phyloP scores from a whole-genome alignment of 2,888 invertebrate genomes.

The Brachyopa scutellaris region DNA sequence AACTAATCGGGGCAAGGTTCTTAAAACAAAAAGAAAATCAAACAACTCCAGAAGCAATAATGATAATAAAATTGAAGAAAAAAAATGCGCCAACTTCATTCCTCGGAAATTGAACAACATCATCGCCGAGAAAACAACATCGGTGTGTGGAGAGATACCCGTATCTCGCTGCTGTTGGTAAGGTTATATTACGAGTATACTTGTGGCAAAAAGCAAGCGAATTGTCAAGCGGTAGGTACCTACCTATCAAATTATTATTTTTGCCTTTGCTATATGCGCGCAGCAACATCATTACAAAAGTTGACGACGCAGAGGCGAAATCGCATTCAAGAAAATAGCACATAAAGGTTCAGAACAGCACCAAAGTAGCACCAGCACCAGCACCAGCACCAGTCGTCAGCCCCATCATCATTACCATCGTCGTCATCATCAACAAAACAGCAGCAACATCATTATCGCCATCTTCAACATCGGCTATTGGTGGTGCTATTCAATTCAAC shows the following conservation, averaged over 20 bases:
- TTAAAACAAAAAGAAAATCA: no score
- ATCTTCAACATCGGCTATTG: slow-evolving; percentile 71
- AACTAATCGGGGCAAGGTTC: slow-evolving; percentile 7
- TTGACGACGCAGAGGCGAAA: slow-evolving; percentile 64
- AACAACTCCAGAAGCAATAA: slow-evolving; percentile 38
- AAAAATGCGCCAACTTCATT: slow-evolving; percentile 56
- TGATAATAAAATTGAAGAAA: slow-evolving; percentile 15
- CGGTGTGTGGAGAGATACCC: slow-evolving; percentile 8
- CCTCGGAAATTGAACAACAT: slow-evolving; percentile 55
- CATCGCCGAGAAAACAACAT: slow-evolving; percentile 43
- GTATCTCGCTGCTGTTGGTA: slow-evolving; percentile 9
- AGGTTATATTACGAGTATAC: slow-evolving; percentile 7
- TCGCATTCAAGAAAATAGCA: slow-evolving; percentile 70
- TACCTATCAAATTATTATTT: slow-evolving; percentile 67
- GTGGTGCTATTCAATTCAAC: slow-evolving; percentile 28
- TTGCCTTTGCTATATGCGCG: slow-evolving; percentile 53
- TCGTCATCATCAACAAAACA: not conserved
- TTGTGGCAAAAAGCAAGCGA: slow-evolving; percentile 30
- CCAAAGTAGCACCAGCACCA: slow-evolving; percentile 63
- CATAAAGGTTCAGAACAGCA: slow-evolving; percentile 58
- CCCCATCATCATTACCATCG: slow-evolving; percentile 32
- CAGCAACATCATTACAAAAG: slow-evolving; percentile 55
- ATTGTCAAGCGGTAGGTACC: slow-evolving; percentile 42
- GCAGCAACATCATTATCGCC: slow-evolving; percentile 64
- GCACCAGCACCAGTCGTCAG: slow-evolving; percentile 27